Percentiles rank a stretch among this genome's conserved stretches.
Conservation (phyloP, 2,797 vertebrate species). For the Pseudochromis fuscus region DNA sequence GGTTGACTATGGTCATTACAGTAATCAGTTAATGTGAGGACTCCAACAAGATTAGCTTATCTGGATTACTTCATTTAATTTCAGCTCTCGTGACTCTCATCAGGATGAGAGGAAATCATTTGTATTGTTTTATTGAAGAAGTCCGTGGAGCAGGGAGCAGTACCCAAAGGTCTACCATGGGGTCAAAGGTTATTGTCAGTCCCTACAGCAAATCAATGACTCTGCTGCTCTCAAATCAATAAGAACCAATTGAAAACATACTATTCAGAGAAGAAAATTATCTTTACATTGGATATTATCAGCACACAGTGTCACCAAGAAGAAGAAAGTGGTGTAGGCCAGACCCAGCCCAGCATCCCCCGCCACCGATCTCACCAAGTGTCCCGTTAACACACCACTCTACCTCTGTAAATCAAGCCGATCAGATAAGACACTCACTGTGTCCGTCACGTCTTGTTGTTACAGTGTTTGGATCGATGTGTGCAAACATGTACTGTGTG, state of each 20-base stretch:
- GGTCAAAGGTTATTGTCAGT: neutral
- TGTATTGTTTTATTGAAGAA: neutral
- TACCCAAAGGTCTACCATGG: neutral
- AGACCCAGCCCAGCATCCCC: conserved; percentile 2
- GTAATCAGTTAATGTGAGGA: neutral
- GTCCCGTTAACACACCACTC: conserved; percentile 37
- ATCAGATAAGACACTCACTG: conserved; percentile 44
- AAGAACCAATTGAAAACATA: too few species aligned
- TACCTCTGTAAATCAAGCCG: conserved; percentile 30
- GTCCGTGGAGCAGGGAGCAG: neutral
- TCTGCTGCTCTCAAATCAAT: too few species aligned
- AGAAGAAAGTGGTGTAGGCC: conserved; percentile 6
- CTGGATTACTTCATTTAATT: conserved; percentile 4
- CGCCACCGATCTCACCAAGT: conserved; percentile 18
- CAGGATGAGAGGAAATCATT: neutral
- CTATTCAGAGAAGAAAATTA: too few species aligned
- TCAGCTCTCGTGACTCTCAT: neutral
- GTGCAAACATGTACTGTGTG: neutral
- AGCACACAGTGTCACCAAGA: neutral
- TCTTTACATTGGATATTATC: too few species aligned
- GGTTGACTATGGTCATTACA: neutral
- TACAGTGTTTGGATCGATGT: neutral
- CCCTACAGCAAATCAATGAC: neutral
- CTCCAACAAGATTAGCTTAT: neutral
- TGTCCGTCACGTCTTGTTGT: neutral